A percentile compares a stretch with the other conserved stretches of the same genome.
phyloP scores from a whole-genome alignment of 2,797 vertebrate genomes.

The Chaetophractus vellerosus region DNA sequence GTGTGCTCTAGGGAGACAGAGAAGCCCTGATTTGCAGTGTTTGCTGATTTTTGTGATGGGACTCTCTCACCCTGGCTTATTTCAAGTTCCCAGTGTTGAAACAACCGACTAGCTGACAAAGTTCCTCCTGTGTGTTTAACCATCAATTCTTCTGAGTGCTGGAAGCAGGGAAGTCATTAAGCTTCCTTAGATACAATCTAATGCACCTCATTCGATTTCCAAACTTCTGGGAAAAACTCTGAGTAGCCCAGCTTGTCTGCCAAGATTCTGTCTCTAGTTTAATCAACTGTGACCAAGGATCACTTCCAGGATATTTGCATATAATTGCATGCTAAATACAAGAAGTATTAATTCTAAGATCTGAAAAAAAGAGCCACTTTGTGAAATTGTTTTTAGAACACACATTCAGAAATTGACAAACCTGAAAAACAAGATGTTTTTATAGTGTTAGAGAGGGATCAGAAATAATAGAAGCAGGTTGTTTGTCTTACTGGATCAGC shows the following conservation, averaged over 20 bases:
- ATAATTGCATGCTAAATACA: background rate
- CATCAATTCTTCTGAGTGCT: background rate
- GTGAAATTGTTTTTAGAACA: background rate
- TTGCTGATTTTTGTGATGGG: background rate
- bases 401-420: background rate
- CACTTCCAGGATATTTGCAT: background rate
- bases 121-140: background rate
- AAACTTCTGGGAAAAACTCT: background rate
- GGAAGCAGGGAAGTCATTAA: background rate
- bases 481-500: background rate
- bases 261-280: background rate
- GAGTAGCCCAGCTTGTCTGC: background rate
- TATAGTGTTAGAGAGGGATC: background rate
- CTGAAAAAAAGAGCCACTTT: background rate
- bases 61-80: background rate
- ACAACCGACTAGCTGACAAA: background rate
- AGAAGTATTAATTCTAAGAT: background rate
- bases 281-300: background rate
- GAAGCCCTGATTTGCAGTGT: background rate
- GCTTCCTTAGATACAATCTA: background rate
- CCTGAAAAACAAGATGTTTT: background rate
- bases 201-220: background rate
- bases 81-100: background rate
- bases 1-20: background rate
- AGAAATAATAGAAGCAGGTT: background rate